Evolutionary conservation across 2,888 invertebrate genomes (phyloP).

Genomic region (Criorhina ranunculi): DNA sequence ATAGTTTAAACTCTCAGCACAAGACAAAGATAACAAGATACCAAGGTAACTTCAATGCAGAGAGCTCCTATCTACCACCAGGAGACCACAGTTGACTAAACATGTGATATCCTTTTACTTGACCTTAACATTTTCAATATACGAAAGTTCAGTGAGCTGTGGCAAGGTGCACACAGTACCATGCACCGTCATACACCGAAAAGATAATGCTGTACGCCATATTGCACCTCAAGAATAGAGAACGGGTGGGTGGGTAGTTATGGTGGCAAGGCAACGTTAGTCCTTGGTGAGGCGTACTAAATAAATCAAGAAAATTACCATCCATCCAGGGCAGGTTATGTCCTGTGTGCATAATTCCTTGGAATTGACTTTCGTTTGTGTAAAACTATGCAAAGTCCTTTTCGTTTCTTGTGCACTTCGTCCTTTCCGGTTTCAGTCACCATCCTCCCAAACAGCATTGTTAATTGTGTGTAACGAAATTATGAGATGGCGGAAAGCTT

Average conservation of each 20-base stretch:
- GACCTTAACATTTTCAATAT: conserved; percentile 68
- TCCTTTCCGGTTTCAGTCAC: not conserved
- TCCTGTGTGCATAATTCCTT: conserved; percentile 76
- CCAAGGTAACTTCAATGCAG: conserved; percentile 1
- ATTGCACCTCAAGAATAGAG: conserved; percentile 16
- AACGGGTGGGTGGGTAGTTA: not conserved
- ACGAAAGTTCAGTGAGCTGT: conserved; percentile 53
- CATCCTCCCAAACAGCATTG: conserved; percentile 73
- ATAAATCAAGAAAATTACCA: conserved; percentile 76
- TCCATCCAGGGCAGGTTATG: conserved; percentile 74
- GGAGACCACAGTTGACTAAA: conserved; percentile 55
- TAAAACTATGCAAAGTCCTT: conserved; percentile 71
- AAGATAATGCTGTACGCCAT: conserved; percentile 47
- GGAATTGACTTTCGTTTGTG: conserved; percentile 74
- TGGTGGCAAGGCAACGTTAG: conserved; percentile 62
- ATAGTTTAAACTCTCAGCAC: conserved; percentile 9
- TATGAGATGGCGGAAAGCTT: conserved; percentile 78
- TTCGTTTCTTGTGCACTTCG: not conserved
- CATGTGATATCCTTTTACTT: conserved; percentile 71
- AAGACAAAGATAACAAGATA: conserved; percentile 51
- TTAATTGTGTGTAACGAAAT: conserved; percentile 83
- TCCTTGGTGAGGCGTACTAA: conserved; percentile 70
- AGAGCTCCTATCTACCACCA: conserved; percentile 20
- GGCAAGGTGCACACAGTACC: conserved; percentile 8
- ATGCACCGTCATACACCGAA: conserved; percentile 1